phyloP scores from a whole-genome alignment of 2,113 vertebrate species.

The Lamprologus tigripictilis region DNA sequence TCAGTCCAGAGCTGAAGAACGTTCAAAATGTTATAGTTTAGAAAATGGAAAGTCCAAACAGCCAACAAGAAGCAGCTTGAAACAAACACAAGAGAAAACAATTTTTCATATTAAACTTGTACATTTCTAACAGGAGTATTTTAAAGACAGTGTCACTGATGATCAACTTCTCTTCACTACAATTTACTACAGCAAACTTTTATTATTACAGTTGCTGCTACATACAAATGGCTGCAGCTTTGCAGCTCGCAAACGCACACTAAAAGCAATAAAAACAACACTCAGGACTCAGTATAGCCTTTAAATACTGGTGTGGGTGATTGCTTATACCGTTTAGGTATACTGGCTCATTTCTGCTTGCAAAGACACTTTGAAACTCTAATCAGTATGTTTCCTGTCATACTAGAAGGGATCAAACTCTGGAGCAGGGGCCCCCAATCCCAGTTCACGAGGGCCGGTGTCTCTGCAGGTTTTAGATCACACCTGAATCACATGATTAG shows the following conservation, averaged over 20 bases:
- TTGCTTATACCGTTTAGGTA: fast-evolving
- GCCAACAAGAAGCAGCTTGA: background rate
- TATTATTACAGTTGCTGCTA: background rate
- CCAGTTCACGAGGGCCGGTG: background rate
- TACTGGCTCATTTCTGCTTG: background rate
- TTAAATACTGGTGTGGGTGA: background rate
- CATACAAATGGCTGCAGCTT: background rate
- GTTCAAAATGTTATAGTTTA: fast-evolving
- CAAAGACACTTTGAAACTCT: background rate
- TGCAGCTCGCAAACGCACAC: background rate
- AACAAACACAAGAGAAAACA: background rate
- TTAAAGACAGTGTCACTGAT: background rate
- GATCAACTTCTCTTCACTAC: background rate
- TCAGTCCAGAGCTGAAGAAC: background rate
- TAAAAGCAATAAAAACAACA: background rate
- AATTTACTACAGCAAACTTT: background rate
- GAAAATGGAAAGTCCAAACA: background rate
- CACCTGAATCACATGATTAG: background rate
- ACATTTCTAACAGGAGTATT: background rate
- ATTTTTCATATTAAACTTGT: background rate
- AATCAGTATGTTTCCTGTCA: background rate
- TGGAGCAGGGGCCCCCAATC: background rate
- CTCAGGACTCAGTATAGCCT: background rate
- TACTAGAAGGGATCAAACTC: background rate
- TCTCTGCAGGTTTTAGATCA: background rate